A percentile compares a stretch with the other conserved stretches of the same genome.
These are phyloP conservation scores for Alauda arvensis DNA, from an alignment of 2,797 vertebrate genomes.

Conservation along the genomic window DNA sequence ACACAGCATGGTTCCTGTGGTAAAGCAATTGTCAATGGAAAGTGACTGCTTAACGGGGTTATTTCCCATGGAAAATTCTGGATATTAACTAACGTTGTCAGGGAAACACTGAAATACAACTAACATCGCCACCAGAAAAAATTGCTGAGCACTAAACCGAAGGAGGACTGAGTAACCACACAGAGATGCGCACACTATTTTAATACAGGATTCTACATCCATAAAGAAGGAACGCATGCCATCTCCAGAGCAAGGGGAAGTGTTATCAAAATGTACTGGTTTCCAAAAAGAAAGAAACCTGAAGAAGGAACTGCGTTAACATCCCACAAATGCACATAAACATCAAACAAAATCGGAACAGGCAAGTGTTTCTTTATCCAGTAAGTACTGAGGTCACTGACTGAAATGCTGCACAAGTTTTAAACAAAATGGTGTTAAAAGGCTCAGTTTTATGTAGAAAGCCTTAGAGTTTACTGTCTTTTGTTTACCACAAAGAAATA, in stretches of 20 bases:
- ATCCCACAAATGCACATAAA: background rate
- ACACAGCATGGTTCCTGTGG: accelerated
- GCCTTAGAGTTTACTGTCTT: background rate
- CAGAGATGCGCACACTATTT: background rate
- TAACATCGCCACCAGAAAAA: background rate
- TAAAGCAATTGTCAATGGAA: background rate
- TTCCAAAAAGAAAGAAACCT: background rate
- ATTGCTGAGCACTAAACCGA: background rate
- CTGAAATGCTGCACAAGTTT: background rate
- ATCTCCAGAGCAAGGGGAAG: background rate
- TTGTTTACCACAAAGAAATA: background rate
- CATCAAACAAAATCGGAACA: background rate
- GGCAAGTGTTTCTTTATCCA: background rate
- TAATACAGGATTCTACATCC: background rate
- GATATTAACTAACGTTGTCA: background rate
- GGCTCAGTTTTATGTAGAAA: background rate
- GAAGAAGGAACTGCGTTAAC: background rate
- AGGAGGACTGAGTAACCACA: background rate
- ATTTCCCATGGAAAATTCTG: background rate
- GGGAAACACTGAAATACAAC: background rate
- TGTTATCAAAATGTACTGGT: background rate
- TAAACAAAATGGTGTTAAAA: background rate
- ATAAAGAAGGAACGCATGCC: background rate
- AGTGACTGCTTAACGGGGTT: background rate
- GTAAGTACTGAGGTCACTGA: background rate